Conservation (phyloP, 2,888 invertebrate species). For the Mayetiola destructor region DNA sequence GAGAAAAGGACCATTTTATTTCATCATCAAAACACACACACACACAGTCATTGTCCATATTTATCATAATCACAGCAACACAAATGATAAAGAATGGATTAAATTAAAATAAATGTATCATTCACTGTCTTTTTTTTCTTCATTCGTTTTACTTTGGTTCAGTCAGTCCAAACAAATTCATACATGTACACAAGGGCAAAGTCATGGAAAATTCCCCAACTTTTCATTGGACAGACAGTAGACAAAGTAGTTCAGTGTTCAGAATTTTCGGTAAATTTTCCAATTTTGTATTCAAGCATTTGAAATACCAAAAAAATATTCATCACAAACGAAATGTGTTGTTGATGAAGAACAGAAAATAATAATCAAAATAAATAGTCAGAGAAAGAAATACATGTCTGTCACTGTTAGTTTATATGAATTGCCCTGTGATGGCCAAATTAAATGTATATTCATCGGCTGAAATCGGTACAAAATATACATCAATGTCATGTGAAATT, state of each 20-base stretch:
- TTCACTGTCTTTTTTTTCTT: neutral
- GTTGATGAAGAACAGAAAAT: no score
- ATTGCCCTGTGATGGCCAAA: constrained; percentile 9
- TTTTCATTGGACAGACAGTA: no score
- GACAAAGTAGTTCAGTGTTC: no score
- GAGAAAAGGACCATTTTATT: neutral
- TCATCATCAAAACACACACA: constrained; percentile 6
- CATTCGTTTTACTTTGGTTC: neutral
- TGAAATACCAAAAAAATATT: no score
- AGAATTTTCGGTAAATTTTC: no score
- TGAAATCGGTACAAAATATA: constrained; percentile 1
- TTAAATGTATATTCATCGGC: constrained; percentile 9
- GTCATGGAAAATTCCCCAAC: no score
- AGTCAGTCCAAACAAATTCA: no score
- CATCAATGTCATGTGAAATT: neutral
- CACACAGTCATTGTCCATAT: constrained; percentile 9
- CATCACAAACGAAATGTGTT: no score
- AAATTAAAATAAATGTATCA: constrained; percentile 8
- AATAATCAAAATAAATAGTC: no score
- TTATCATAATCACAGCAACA: constrained; percentile 11
- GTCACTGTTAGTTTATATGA: constrained; percentile 10
- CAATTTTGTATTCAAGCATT: no score
- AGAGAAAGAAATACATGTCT: no score
- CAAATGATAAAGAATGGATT: constrained; percentile 9
- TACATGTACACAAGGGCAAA: no score